phyloP scores from a whole-genome alignment of 2,113 vertebrate genomes.

The Xiphorhynchus elegans region DNA sequence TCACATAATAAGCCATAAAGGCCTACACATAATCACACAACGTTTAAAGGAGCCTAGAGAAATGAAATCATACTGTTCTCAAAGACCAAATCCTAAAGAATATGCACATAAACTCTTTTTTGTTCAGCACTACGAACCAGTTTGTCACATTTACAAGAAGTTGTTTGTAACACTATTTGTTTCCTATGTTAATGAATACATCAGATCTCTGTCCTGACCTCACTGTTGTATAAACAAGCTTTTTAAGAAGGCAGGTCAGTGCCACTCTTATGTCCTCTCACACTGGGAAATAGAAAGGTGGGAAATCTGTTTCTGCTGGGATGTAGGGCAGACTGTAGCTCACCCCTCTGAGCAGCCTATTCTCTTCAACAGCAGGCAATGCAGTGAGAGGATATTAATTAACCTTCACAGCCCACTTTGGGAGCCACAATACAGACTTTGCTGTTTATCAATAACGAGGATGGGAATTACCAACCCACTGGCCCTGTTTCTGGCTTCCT shows the following conservation, averaged over 20 bases:
- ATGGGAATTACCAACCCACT: neutral
- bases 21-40: neutral
- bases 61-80: neutral
- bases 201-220: neutral
- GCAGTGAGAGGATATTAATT: neutral
- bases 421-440: accelerated
- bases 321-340: neutral
- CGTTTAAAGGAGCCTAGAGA: neutral
- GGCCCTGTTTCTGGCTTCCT: neutral
- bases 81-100: neutral
- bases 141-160: neutral
- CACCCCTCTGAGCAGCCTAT: neutral
- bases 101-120: neutral
- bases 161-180: neutral
- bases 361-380: neutral
- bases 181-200: neutral
- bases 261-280: neutral
- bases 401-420: accelerated
- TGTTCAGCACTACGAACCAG: neutral
- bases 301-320: neutral
- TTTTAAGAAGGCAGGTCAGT: neutral
- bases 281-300: neutral
- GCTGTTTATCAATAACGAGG: neutral
- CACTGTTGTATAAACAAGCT: neutral
- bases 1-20: neutral